A percentile compares a stretch with the other conserved stretches of the same genome.
phyloP scores from a whole-genome alignment of 1,140 invertebrate species.

The Cyphomyrmex costatus region DNA sequence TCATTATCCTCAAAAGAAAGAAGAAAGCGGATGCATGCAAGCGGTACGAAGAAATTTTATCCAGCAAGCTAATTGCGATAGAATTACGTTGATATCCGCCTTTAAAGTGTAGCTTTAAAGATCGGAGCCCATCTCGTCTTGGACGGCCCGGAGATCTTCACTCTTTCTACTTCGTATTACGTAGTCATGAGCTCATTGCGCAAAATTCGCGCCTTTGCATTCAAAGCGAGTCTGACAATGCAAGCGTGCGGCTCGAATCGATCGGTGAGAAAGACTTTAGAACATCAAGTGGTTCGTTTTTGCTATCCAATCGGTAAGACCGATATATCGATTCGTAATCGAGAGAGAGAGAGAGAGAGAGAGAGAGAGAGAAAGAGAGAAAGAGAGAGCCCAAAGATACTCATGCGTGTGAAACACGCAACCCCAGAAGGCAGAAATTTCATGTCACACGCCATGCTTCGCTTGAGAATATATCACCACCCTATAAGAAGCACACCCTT shows the following conservation, averaged over 20 bases:
- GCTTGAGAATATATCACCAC: constrained; percentile 44
- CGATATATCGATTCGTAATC: not conserved
- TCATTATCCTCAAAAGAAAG: constrained; percentile 47
- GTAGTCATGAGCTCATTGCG: constrained; percentile 36
- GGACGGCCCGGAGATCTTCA: not conserved
- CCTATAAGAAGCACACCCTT: constrained; percentile 16
- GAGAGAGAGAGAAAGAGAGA: not conserved
- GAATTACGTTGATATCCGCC: constrained; percentile 32
- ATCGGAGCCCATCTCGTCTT: not conserved
- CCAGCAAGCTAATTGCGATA: constrained; percentile 35
- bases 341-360: not conserved
- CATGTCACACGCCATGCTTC: constrained; percentile 32
- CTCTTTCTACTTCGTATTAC: constrained; percentile 26
- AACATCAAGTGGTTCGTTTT: constrained; percentile 19
- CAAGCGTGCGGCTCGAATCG: constrained; percentile 6
- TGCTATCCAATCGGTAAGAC: not conserved
- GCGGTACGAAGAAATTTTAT: constrained; percentile 30
- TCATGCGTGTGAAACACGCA: constrained; percentile 9
- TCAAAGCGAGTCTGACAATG: constrained; percentile 47
- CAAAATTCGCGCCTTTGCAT: constrained; percentile 45
- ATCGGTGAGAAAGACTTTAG: not conserved
- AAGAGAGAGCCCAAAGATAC: not conserved
- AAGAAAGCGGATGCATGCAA: constrained; percentile 27
- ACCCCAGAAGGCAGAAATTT: constrained; percentile 41
- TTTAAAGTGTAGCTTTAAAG: constrained; percentile 34